Base-by-base conservation (phyloP, 2,888 invertebrate genomes). In the Sinohyriopsis cumingii region DNA sequence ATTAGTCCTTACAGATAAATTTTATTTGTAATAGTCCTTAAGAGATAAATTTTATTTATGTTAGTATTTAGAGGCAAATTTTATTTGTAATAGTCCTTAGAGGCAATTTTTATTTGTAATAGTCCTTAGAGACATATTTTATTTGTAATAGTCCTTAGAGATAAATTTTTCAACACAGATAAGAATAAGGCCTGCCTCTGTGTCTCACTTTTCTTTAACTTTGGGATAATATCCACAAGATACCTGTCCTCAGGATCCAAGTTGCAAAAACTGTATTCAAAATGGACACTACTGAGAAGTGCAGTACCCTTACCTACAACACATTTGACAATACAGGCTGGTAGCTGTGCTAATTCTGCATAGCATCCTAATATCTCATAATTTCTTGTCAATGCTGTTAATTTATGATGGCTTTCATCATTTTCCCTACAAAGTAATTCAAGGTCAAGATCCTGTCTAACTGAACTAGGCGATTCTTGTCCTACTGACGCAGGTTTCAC, bases 231-330 rank as follows among this genome's bases (percentile, higher is more conserved):
- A 24, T 74, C 65, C 63, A 68, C 63, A 12, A 84, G 67, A 57
- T 72, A 61, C 0, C 33, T 12, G 67, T 84, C 76, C 1, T 75
- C 71, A 9, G 70, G 61, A 33, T 83, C 75, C 19, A 86, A 67
- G 25, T 78, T 72, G 9, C 77, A 71, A 3, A 70, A 70, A 19
- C 77, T 67, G 69, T 78, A 86, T 68, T 88, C 88, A 59, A 86
- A 67, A 75, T 88, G 88, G 9, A 82, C 78, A 7, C 84, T 82
- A 64, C 82, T 82, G 28, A 88, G 69, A 18, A 87, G 70, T 15
- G 84, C 86, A 12, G 59, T 24, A 9, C 88, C 88, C 22, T 72
- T 66, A 9, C 85, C 85, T 9, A 84, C 76, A 7, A 68, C 45
- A 55, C 83, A 84, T 63, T 75, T 79, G 15, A 88, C 81, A n/a